phyloP scores from a whole-genome alignment of 2,797 vertebrate genomes.

The Tiaroga cobitis region DNA sequence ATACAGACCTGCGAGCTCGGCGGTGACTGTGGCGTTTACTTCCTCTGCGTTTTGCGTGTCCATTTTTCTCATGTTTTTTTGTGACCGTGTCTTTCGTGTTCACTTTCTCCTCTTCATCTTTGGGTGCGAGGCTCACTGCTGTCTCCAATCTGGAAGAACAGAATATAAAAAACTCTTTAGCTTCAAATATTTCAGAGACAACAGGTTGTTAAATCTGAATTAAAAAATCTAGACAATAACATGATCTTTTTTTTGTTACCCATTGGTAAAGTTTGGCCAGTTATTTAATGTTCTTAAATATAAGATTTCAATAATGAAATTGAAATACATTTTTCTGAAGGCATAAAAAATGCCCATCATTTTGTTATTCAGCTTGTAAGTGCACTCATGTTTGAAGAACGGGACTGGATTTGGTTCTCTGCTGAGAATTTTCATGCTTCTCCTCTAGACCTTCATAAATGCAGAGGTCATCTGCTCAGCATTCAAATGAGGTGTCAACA shows the following conservation, averaged over 20 bases:
- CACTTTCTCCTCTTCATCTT: slow-evolving; percentile 67
- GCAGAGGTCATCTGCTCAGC: slow-evolving; percentile 68
- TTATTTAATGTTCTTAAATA: neutral
- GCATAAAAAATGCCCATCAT: neutral
- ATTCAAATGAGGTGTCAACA: slow-evolving; percentile 73
- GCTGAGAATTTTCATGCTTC: slow-evolving; percentile 58
- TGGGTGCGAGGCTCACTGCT: slow-evolving; percentile 67
- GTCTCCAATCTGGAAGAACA: slow-evolving; percentile 71
- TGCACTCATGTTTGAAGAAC: neutral
- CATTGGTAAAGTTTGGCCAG: neutral
- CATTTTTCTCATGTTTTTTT: slow-evolving; percentile 69
- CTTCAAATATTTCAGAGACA: neutral
- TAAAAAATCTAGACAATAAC: neutral
- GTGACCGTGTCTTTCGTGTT: slow-evolving; percentile 51
- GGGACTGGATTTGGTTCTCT: neutral
- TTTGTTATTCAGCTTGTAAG: slow-evolving; percentile 13
- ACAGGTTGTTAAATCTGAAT: neutral
- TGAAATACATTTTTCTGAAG: neutral
- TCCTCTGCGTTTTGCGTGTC: slow-evolving; percentile 77
- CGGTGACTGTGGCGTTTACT: slow-evolving; percentile 70
- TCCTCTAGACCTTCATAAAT: slow-evolving; percentile 64
- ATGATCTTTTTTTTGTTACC: neutral
- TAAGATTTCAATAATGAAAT: neutral
- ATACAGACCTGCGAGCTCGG: slow-evolving; percentile 81
- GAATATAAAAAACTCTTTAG: neutral